These are phyloP conservation scores for Pristis pectinata DNA, from an alignment of 2,797 vertebrate genomes.

Conservation along the genomic window DNA sequence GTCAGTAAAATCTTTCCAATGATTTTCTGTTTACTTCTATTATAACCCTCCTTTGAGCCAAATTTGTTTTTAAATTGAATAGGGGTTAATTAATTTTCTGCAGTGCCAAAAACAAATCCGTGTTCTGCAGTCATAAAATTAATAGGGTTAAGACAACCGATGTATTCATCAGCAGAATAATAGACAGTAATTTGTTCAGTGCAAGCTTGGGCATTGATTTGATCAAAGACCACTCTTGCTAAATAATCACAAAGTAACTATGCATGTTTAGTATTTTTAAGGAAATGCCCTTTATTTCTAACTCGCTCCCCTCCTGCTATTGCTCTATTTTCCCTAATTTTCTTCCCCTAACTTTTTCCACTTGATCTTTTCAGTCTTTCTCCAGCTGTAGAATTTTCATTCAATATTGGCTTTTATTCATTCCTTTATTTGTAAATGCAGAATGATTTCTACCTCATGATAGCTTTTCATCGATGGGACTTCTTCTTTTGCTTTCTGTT, in stretches of 20 bases:
- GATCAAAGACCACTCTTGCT: no score
- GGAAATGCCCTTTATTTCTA: no score
- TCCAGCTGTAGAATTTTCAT: background rate
- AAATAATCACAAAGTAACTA: background rate
- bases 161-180: background rate
- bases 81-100: background rate
- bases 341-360: background rate
- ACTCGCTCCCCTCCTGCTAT: background rate
- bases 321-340: background rate
- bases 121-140: no score
- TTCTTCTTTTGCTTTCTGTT: no score
- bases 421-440: background rate
- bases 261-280: background rate
- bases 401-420: background rate
- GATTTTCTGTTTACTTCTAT: background rate
- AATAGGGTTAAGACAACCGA: background rate
- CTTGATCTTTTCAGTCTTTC: background rate
- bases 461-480: background rate
- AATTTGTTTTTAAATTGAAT: background rate
- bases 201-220: background rate
- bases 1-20: background rate
- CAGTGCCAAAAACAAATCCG: background rate
- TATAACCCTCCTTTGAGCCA: background rate
- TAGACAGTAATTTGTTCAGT: background rate
- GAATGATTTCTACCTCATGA: background rate